phyloP scores from a whole-genome alignment of 1,140 invertebrate genomes.

The Galleria mellonella region DNA sequence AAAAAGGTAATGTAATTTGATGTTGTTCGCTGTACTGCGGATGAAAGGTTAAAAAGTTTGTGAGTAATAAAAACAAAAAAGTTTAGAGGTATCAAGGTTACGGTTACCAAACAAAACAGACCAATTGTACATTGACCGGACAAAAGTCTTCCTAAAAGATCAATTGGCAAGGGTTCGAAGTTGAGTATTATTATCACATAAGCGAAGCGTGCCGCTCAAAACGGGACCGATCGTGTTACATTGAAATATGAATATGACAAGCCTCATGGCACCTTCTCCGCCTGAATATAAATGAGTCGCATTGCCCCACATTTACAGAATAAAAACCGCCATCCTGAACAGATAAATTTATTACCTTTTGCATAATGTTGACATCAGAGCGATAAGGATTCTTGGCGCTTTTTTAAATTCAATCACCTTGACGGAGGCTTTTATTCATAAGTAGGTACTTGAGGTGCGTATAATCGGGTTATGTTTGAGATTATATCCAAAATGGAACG shows the following conservation, averaged over 20 bases:
- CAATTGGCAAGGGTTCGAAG: not conserved
- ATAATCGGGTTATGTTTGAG: not conserved
- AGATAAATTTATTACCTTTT: not conserved
- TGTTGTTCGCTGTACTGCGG: too few relatives aligned
- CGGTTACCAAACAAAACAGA: too few relatives aligned
- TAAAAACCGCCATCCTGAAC: slow-evolving; percentile 9
- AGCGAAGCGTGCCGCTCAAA: slow-evolving; percentile 3
- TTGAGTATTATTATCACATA: slow-evolving; percentile 12
- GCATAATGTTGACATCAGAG: not conserved
- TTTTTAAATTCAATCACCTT: not conserved
- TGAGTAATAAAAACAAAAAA: too few relatives aligned
- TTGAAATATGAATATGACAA: slow-evolving; percentile 33
- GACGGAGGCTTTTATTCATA: too few relatives aligned
- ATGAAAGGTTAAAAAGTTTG: too few relatives aligned
- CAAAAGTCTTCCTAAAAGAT: not conserved
- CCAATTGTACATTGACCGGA: too few relatives aligned
- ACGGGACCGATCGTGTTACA: slow-evolving; percentile 20
- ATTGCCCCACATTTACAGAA: slow-evolving; percentile 17
- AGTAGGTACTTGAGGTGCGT: not conserved
- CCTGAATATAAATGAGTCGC: slow-evolving; percentile 27
- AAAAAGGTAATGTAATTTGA: too few relatives aligned
- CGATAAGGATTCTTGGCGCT: not conserved
- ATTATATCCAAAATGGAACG: too few relatives aligned
- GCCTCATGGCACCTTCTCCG: slow-evolving; percentile 9
- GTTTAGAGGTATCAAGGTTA: too few relatives aligned